Evolutionary conservation across 2,888 invertebrate genomes (phyloP), one percentile per base, ranked within the genome.

Genomic region (Neuroscelio doddi): DNA sequence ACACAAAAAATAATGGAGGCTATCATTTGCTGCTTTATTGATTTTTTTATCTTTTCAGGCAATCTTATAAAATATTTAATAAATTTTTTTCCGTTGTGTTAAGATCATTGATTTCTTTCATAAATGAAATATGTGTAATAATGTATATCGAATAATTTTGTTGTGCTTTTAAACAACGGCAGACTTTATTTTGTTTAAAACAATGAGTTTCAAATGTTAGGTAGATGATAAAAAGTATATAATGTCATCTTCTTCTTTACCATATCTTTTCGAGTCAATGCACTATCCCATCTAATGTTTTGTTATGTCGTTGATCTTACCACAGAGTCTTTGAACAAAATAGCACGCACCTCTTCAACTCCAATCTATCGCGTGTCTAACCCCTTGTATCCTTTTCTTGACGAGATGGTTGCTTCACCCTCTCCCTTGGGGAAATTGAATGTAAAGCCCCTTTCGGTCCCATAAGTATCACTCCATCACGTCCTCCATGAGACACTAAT

Each of bases 401-500:
- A 32, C 32, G 2, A 16, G 21, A 44, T 49, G 38, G 10, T 34
- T 17, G 38, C 27, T 45, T 24, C 32, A 17, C 42, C 27, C 1
- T 39, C 24, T 24, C 7, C 21, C 44, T 52, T 36, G 41, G 42
- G 53, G 47, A 61, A 55, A 70, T 66, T 70, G 61, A 46, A 64
- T 32, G 56, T 46, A 58, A 68, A 59, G 42, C 16, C 51, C 45
- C 16, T 10, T 52, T 39, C 41, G 45, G n/a, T 21, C 39, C 10
- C 10, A 24, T 10, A 24, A 39, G 39, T 39, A 39, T 39, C 24
- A 39, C 10, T 24, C n/a, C 15, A 39, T 10, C 1, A 16, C 10
- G 17, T 38, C 14, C 38, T 41, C 68, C 45, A 55, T 64, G 59
- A 53, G 52, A 63, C 58, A 45, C 59, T 68, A 70, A 65, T 66